Evolutionary conservation across 2,113 vertebrate genomes (phyloP).

Genomic region (Anseranas semipalmata): DNA sequence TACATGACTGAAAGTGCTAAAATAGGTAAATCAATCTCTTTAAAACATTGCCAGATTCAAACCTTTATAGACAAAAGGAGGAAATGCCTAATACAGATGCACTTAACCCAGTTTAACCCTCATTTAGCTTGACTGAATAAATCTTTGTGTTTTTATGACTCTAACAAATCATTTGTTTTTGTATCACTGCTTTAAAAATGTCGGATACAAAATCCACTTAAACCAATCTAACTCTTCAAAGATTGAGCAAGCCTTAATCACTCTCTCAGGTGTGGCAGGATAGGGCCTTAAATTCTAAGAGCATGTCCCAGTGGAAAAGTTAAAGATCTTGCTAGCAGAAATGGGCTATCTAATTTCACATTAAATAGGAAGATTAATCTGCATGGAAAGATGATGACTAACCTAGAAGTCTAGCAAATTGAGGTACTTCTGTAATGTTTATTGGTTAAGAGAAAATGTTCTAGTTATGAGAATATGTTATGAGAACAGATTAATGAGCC

Average conservation of each 20-base stretch:
- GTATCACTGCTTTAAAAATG: neutral
- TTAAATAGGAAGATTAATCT: conserved; percentile 9
- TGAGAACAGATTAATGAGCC: conserved; percentile 34
- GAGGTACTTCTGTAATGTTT: conserved; percentile 25
- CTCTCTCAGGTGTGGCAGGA: neutral
- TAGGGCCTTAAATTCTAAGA: neutral
- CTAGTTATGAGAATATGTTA: neutral
- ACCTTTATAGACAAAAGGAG: neutral
- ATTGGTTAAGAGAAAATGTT: conserved; percentile 34
- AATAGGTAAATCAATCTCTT: neutral
- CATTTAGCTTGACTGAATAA: conserved; percentile 4
- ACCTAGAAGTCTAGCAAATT: conserved; percentile 13
- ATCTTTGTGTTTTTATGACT: neutral
- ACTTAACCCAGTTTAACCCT: conserved; percentile 38
- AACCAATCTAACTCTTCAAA: neutral
- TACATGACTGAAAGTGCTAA: neutral
- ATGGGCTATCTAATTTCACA: neutral
- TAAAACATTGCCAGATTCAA: neutral
- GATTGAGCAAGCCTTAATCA: neutral
- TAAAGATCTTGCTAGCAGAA: neutral
- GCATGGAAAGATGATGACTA: neutral
- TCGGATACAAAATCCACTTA: neutral
- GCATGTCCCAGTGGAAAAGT: neutral
- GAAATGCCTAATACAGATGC: neutral
- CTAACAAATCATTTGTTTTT: neutral